Base-by-base conservation (phyloP, 2,113 vertebrate species). In the Camelus bactrianus region DNA sequence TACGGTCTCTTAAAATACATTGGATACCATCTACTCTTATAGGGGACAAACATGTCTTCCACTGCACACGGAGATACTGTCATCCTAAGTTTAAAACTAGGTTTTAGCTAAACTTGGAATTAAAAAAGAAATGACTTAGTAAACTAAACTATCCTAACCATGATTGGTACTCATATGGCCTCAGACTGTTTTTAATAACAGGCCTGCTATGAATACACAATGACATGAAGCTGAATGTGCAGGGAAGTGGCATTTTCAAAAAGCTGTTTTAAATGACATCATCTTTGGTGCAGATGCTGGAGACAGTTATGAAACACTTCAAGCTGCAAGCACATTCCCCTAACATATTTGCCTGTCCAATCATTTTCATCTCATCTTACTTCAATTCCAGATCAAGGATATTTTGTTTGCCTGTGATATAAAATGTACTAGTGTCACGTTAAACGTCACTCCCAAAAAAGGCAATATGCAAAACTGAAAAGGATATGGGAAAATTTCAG, bases 251-350 rank as follows among this genome's bases (percentile, higher is more conserved):
- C 58, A 89, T 96, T 95, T 96, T 69, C 64, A 91, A 93, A 93
- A 91, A 94, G 28, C 30, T 95, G 35, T 89, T 95, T 97, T 82
- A 97, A 97, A 94, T 96, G 94, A 77, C 46, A 67, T 89, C 0
- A 2, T 82, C 85, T 96, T 91, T 91, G 14, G 67, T 94, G 5
- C 42, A 83, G 83, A 96, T 94, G 93, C 75, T 35, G 24, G 83
- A 81, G 16, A 46, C 26, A 89, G 79, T 91, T 88, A 91, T 16
- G 64, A 93, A 95, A 76, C 70, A 48, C 46, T 76, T 96, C n/a
- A 80, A 79, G 48, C 79, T 85, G 48, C 10, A 5, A 73, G 38
- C n/a, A 6, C 32, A 65, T 87, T 62, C 6, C 16, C 73, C 32
- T 75, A 26, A 38, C 60, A 87, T 19, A 89, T 42, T 30, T n/a